Conservation (phyloP, 2,113 vertebrate species). For the Oenanthe oenanthe region DNA sequence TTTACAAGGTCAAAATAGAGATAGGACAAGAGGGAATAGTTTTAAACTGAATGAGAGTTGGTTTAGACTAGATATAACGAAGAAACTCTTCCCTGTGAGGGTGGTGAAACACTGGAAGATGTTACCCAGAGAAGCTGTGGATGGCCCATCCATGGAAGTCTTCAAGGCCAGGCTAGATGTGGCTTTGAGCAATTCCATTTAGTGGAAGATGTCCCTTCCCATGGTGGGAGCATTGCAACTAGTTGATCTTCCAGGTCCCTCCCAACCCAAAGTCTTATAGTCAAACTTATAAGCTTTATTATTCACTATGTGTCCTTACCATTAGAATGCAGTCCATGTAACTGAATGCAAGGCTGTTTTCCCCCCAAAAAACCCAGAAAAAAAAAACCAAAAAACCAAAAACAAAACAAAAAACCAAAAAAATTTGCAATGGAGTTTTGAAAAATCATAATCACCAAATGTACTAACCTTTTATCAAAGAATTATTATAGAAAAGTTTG, state of each 20-base stretch:
- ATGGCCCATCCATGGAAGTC: neutral
- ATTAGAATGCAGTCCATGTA: neutral
- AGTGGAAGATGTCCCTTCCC: neutral
- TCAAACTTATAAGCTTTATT: neutral
- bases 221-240: neutral
- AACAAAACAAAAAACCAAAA: neutral
- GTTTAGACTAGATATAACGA: neutral
- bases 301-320: neutral
- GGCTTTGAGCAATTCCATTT: neutral
- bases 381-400: neutral
- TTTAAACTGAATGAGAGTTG: neutral
- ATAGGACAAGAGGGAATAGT: neutral
- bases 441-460: neutral
- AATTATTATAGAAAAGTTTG: neutral
- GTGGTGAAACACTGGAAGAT: neutral
- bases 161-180: neutral
- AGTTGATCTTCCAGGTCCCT: neutral
- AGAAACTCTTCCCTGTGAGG: neutral
- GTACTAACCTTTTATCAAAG: neutral
- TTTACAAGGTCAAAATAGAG: neutral
- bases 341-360: fast-evolving
- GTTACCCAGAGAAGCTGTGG: no score
- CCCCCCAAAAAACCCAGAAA: no score
- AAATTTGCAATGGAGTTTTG: neutral
- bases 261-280: neutral